These are phyloP conservation scores for Drosophila baimaii DNA, from an alignment of 1,140 invertebrate genomes.

Conservation along the genomic window DNA sequence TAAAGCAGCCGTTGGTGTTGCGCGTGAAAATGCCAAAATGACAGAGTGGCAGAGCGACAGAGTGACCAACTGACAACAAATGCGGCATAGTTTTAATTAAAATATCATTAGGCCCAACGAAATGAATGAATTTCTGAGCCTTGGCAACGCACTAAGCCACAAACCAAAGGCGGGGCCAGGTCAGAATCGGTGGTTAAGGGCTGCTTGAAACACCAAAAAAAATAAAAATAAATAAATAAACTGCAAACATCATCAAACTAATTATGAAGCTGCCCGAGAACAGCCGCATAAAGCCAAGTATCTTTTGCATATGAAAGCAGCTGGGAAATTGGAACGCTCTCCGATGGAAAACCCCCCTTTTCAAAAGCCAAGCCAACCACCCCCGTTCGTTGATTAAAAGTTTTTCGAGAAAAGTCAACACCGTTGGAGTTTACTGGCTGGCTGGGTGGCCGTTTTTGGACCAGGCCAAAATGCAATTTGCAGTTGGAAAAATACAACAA, in stretches of 20 bases:
- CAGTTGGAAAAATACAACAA: constrained; percentile 34
- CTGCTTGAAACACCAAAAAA: background rate
- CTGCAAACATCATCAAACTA: constrained; percentile 68
- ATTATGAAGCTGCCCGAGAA: constrained; percentile 57
- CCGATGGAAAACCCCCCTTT: constrained; percentile 9
- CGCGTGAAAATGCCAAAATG: constrained; percentile 38
- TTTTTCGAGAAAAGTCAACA: constrained; percentile 52
- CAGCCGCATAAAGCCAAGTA: constrained; percentile 46
- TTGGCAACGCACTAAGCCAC: constrained; percentile 46
- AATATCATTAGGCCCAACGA: constrained; percentile 60
- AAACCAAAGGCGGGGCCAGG: background rate
- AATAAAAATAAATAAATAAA: background rate
- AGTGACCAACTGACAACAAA: constrained; percentile 23
- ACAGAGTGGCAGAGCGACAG: constrained; percentile 18
- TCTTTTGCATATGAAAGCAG: constrained; percentile 80
- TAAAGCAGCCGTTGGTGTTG: constrained; percentile 42
- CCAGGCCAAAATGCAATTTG: constrained; percentile 76
- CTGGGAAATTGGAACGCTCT: constrained; percentile 63
- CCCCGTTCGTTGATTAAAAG: constrained; percentile 44
- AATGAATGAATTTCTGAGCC: constrained; percentile 30
- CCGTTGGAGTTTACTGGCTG: constrained; percentile 4
- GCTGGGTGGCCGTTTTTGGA: constrained; percentile 21
- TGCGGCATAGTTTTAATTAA: constrained; percentile 71
- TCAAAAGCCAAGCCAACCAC: background rate
- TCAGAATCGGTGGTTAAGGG: constrained; percentile 4